A percentile compares a stretch with the other conserved stretches of the same genome.
Conservation (phyloP, 2,888 invertebrate species). For the Omphaloscelis lunosa region DNA sequence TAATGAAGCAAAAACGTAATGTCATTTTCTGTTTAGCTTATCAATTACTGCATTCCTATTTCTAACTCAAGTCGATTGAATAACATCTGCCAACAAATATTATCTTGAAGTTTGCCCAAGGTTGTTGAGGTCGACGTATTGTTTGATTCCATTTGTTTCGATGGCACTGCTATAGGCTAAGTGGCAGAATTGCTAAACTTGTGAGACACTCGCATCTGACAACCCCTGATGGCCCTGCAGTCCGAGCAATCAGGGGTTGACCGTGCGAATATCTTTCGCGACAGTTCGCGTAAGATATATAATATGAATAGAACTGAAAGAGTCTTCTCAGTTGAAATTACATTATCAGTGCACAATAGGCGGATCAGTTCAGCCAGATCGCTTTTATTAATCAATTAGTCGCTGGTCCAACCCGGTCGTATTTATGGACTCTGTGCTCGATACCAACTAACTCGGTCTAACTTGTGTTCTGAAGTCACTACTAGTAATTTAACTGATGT, state of each 20-base stretch:
- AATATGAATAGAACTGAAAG: slow-evolving; percentile 30
- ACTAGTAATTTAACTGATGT: neutral
- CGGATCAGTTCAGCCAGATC: slow-evolving; percentile 12
- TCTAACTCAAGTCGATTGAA: slow-evolving; percentile 14
- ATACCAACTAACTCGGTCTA: neutral
- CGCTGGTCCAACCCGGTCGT: neutral
- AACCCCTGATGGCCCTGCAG: neutral
- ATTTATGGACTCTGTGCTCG: neutral
- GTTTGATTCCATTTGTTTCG: slow-evolving; percentile 2
- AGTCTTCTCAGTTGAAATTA: slow-evolving; percentile 35
- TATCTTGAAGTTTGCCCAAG: slow-evolving; percentile 41
- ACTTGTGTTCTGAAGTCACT: slow-evolving; percentile 4
- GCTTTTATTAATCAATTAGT: slow-evolving; percentile 38
- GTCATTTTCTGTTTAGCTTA: slow-evolving; percentile 23
- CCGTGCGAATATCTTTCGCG: too few species aligned
- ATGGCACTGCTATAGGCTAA: slow-evolving; percentile 6
- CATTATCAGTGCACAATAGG: slow-evolving; percentile 46
- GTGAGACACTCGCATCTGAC: neutral
- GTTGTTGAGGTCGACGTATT: slow-evolving; percentile 33
- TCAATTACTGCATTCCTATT: slow-evolving; percentile 18
- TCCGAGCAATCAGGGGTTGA: too few species aligned
- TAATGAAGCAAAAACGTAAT: neutral
- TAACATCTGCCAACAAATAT: slow-evolving; percentile 31
- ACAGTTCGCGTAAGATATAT: too few species aligned
- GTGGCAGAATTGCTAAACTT: neutral